phyloP scores from a whole-genome alignment of 1,140 invertebrate genomes.

The Octopus sinensis region DNA sequence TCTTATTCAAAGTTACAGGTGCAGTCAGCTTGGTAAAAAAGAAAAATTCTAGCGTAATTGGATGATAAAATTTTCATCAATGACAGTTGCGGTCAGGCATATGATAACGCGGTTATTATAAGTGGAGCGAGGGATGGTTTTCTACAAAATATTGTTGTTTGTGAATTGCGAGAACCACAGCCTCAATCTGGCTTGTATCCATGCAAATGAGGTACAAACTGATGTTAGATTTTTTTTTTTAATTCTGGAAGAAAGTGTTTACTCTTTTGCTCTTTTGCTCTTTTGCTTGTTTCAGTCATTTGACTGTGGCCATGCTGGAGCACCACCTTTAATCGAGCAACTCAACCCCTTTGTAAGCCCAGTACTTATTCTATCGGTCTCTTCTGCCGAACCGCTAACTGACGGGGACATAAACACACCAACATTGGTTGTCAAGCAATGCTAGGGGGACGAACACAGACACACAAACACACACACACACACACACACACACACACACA shows the following conservation, averaged over 20 bases:
- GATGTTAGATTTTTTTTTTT: neutral
- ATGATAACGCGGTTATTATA: neutral
- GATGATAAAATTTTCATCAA: neutral
- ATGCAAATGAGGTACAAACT: neutral
- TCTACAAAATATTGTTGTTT: neutral
- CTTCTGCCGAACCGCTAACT: too few relatives aligned
- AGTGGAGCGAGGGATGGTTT: neutral
- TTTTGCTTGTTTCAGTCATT: too few relatives aligned
- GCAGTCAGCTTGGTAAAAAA: neutral
- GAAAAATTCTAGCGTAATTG: neutral
- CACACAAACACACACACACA: too few relatives aligned
- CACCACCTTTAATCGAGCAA: too few relatives aligned
- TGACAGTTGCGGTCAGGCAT: neutral
- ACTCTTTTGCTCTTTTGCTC: neutral
- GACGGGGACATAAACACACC: too few relatives aligned
- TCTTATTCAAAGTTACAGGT: neutral
- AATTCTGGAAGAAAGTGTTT: neutral
- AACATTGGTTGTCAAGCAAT: too few relatives aligned
- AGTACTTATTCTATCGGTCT: too few relatives aligned
- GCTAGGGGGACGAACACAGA: too few relatives aligned
- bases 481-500: too few relatives aligned
- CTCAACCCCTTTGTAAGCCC: too few relatives aligned
- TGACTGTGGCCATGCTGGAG: too few relatives aligned
- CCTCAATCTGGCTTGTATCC: slow-evolving; percentile 7
- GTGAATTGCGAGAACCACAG: neutral